These are phyloP conservation scores for Parazoanthus atlanticus DNA, from an alignment of 92 coral and sea anemone species.

Conservation along the genomic window DNA sequence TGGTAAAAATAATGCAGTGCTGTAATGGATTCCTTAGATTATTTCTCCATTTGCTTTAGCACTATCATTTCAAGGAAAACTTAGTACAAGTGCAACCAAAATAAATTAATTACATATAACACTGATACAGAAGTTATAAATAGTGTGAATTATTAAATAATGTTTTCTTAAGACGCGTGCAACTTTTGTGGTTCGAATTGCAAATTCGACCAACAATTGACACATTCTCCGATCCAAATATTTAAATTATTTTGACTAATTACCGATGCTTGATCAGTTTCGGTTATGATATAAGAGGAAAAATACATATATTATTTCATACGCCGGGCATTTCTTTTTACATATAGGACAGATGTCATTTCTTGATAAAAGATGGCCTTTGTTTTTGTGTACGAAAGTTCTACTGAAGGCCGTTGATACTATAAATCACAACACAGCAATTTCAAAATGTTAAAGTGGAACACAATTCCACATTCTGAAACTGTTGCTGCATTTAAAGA, in stretches of 20 bases:
- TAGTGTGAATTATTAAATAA: slow-evolving; percentile 23
- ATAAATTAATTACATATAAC: neutral
- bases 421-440: too few relatives aligned
- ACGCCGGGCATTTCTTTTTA: neutral
- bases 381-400: neutral
- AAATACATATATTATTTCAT: slow-evolving; percentile 14
- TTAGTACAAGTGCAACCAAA: neutral
- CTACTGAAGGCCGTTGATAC: neutral
- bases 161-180: neutral
- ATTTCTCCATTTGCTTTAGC: too few relatives aligned
- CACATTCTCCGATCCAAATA: neutral
- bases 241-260: neutral
- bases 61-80: too few relatives aligned
- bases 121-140: slow-evolving; percentile 6
- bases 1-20: too few relatives aligned
- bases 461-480: neutral
- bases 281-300: neutral
- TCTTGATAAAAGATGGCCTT: neutral
- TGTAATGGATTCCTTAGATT: too few relatives aligned
- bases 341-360: neutral
- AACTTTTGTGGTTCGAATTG: neutral
- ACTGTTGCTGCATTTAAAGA: neutral
- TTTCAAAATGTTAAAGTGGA: too few relatives aligned
- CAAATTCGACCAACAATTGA: neutral
- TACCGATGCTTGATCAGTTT: neutral